Percentiles rank a stretch among this genome's conserved stretches.
phyloP scores from a whole-genome alignment of 64 coral and sea anemone genomes.

The Astreopora myriophthalma region DNA sequence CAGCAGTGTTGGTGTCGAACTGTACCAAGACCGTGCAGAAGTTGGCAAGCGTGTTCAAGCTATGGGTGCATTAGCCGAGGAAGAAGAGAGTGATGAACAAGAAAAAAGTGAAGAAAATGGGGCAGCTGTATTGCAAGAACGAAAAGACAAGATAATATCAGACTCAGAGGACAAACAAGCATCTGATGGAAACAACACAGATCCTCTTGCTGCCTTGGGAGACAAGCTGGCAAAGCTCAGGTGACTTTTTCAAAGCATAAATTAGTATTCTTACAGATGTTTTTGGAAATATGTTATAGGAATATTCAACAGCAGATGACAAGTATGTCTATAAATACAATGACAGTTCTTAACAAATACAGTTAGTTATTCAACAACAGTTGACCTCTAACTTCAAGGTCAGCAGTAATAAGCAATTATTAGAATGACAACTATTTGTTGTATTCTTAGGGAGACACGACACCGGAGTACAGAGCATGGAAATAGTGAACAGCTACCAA shows the following conservation, averaged over 20 bases:
- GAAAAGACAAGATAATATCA: background rate
- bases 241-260: too few relatives aligned
- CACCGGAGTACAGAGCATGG: background rate
- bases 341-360: too few relatives aligned
- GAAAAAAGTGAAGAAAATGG: constrained; percentile 46
- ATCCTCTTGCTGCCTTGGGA: constrained; percentile 46
- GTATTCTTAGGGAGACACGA: background rate
- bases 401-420: background rate
- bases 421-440: background rate
- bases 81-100: constrained; percentile 29
- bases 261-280: too few relatives aligned
- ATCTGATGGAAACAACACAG: background rate
- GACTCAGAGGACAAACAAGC: constrained; percentile 20
- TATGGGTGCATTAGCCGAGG: background rate
- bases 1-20: constrained; percentile 65
- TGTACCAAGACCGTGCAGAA: constrained; percentile 21
- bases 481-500: background rate
- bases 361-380: too few relatives aligned
- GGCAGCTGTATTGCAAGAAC: background rate
- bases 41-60: background rate
- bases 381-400: too few relatives aligned
- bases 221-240: constrained; percentile 50
- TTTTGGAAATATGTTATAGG: too few relatives aligned
- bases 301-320: too few relatives aligned
- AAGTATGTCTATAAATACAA: too few relatives aligned